These are phyloP conservation scores for Pangasius krempfi DNA, from an alignment of 2,797 vertebrate species.

Conservation along the genomic window DNA sequence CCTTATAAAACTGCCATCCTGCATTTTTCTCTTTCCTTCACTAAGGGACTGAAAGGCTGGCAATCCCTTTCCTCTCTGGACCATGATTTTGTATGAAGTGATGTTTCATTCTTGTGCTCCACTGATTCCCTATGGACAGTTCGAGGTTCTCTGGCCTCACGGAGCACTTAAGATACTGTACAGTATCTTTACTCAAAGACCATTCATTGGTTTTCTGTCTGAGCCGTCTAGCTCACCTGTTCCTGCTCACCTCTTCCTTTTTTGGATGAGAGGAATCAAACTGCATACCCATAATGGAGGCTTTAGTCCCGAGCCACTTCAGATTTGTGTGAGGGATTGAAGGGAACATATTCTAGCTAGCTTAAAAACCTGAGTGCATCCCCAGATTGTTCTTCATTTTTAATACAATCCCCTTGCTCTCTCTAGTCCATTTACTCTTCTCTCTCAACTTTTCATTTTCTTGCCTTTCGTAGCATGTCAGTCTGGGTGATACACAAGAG, in stretches of 20 bases:
- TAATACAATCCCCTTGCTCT: background rate
- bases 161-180: conserved; percentile 3
- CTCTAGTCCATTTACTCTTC: conserved; percentile 23
- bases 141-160: background rate
- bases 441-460: conserved; percentile 30
- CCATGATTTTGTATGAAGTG: background rate
- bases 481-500: conserved; percentile 19
- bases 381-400: conserved; percentile 16
- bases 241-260: background rate
- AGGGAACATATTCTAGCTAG: background rate
- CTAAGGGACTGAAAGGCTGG: background rate
- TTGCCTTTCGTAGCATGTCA: conserved; percentile 7
- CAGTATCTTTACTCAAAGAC: conserved; percentile 7
- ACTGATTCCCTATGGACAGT: background rate
- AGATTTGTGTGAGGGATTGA: conserved; percentile 2
- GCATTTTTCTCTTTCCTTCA: background rate
- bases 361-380: background rate
- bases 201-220: background rate
- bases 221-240: background rate
- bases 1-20: background rate
- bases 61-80: background rate
- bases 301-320: background rate
- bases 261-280: background rate
- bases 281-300: background rate
- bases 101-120: background rate